Conservation (phyloP, 2,113 vertebrate species). For the Labrus mixtus region DNA sequence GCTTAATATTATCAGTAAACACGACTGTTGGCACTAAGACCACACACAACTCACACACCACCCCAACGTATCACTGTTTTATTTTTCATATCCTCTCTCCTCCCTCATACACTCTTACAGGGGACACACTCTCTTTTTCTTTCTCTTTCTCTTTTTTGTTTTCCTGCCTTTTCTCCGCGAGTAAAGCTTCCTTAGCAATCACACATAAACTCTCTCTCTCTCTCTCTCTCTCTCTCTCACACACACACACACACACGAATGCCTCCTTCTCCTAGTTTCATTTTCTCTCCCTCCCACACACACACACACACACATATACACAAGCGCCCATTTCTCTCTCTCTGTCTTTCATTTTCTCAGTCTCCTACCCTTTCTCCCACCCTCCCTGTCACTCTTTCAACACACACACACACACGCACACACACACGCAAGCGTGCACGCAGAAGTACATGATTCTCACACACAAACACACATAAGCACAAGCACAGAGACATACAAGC, state of each 20-base stretch:
- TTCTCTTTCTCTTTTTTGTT: constrained; percentile 26
- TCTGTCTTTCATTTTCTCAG: constrained; percentile 66
- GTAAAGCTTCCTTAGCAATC: constrained; percentile 48
- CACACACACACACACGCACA: constrained; percentile 3
- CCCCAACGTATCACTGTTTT: neutral
- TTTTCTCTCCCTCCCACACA: constrained; percentile 71
- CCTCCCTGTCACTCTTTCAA: constrained; percentile 61
- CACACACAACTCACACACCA: neutral
- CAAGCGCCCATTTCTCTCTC: constrained; percentile 39
- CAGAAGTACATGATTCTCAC: neutral
- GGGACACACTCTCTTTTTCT: neutral
- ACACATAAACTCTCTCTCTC: constrained; percentile 32
- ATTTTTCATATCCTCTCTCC: constrained; percentile 2
- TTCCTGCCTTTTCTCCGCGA: constrained; percentile 24
- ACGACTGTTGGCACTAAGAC: constrained; percentile 3
- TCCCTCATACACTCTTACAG: neutral
- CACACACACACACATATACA: constrained; percentile 23
- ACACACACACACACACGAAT: constrained; percentile 35
- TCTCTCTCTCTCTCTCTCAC: constrained; percentile 6
- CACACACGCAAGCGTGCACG: constrained; percentile 24
- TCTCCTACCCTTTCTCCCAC: constrained; percentile 58
- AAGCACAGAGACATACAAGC: constrained; percentile 30
- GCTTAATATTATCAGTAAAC: constrained; percentile 18
- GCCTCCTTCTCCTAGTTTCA: constrained; percentile 59
- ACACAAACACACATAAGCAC: constrained; percentile 5